phyloP scores from a whole-genome alignment of 2,888 invertebrate genomes.

The Amorpha juglandis region DNA sequence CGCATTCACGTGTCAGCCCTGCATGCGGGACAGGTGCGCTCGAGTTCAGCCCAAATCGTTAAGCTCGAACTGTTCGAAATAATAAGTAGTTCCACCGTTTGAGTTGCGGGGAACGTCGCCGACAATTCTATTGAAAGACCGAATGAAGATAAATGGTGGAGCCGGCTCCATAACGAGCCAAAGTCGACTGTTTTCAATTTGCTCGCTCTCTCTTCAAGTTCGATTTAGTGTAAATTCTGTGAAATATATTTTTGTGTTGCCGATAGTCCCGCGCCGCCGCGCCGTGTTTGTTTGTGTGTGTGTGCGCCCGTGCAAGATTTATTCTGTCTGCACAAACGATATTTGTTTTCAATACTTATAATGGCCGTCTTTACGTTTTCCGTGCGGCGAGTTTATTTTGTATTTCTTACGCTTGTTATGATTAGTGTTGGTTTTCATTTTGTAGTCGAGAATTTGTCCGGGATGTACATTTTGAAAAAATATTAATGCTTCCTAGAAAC shows the following conservation, averaged over 20 bases:
- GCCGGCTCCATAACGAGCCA: constrained; percentile 77
- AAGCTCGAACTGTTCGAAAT: constrained; percentile 76
- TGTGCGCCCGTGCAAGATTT: constrained; percentile 12
- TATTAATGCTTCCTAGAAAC: background rate
- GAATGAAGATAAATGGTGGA: constrained; percentile 82
- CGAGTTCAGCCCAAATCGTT: constrained; percentile 71
- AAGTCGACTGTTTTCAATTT: constrained; percentile 82
- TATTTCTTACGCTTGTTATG: constrained; percentile 12
- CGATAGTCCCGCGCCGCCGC: constrained; percentile 21
- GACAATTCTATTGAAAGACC: constrained; percentile 79
- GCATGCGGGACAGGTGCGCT: constrained; percentile 64
- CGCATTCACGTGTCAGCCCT: constrained; percentile 31
- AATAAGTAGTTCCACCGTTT: constrained; percentile 80
- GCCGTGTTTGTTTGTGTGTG: constrained; percentile 2
- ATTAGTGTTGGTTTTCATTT: background rate
- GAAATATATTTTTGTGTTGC: constrained; percentile 27
- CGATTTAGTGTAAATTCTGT: constrained; percentile 70
- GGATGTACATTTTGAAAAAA: background rate
- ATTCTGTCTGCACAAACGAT: constrained; percentile 21
- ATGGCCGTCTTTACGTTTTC: constrained; percentile 19
- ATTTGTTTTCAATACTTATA: constrained; percentile 22
- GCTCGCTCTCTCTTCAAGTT: constrained; percentile 60
- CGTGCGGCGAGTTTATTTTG: constrained; percentile 14
- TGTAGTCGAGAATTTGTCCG: background rate
- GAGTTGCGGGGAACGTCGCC: constrained; percentile 78